Evolutionary conservation across 2,888 invertebrate species (phyloP).

Genomic region (Polylopha cassiicola): DNA sequence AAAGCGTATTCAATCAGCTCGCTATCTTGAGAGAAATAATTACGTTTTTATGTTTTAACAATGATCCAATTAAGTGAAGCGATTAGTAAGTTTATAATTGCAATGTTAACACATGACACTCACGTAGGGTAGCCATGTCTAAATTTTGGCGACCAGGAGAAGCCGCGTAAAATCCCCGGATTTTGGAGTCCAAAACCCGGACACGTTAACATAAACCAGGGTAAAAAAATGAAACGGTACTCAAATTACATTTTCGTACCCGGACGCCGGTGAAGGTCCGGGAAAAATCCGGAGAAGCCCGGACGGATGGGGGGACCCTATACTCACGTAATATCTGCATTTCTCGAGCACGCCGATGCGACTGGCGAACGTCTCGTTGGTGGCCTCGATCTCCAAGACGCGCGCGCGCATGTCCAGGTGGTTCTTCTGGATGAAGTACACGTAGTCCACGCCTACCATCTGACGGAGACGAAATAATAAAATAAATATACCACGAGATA

Average conservation of each 20-base stretch:
- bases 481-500: background rate
- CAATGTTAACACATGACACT: background rate
- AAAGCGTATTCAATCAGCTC: no score
- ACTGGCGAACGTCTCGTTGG: conserved; percentile 92
- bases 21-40: no score
- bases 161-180: no score
- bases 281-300: no score
- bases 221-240: no score
- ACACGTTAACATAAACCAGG: no score
- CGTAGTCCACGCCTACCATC: conserved; percentile 94
- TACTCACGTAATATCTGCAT: conserved; percentile 90
- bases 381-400: conserved; percentile 91
- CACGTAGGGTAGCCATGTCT: background rate
- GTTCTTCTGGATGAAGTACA: conserved; percentile 94
- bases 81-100: conserved; percentile 10
- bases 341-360: conserved; percentile 91
- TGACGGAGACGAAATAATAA: conserved; percentile 46
- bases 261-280: no score
- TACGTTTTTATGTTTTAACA: no score
- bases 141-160: no score
- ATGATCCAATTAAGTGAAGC: no score
- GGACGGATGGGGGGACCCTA: background rate
- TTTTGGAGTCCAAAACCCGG: no score
- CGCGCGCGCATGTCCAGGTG: conserved; percentile 86
- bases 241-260: no score